These are phyloP conservation scores for Brachypteracias leptosomus DNA, from an alignment of 2,113 vertebrate genomes.

Conservation along the genomic window DNA sequence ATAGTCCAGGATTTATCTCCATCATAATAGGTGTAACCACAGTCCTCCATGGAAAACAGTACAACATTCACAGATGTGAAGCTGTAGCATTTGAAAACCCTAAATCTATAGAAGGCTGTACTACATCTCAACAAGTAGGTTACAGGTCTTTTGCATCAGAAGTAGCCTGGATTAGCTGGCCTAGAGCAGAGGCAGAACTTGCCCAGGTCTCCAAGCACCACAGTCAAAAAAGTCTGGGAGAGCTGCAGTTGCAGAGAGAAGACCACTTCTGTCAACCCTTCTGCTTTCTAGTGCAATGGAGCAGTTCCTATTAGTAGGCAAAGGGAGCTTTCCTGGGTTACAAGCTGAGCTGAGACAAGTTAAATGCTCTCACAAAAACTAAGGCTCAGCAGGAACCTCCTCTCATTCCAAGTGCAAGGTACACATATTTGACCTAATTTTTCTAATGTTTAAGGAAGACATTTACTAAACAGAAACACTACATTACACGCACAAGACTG, in stretches of 20 bases:
- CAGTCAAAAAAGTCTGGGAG: not conserved
- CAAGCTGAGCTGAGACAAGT: not conserved
- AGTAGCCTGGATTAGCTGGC: not conserved
- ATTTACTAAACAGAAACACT: not conserved
- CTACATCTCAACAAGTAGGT: not conserved
- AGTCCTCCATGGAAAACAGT: not conserved
- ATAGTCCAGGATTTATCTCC: not conserved
- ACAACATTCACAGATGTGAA: not conserved
- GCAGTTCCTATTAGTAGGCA: not conserved
- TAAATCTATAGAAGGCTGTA: not conserved
- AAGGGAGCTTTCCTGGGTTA: not conserved
- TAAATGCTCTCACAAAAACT: not conserved
- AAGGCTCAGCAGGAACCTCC: not conserved
- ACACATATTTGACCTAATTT: not conserved
- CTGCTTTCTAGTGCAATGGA: not conserved
- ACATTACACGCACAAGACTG: not conserved
- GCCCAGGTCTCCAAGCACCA: not conserved
- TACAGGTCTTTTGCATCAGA: not conserved
- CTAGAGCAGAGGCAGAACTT: not conserved
- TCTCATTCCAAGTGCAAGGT: not conserved
- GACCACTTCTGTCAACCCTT: rapidly evolving
- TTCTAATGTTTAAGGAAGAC: not conserved
- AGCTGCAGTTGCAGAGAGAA: not conserved
- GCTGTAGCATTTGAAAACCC: not conserved
- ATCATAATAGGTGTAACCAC: not conserved